A percentile compares a stretch with the other conserved stretches of the same genome.
Conservation (phyloP, 2,888 invertebrate genomes). For the Sclerodermus sp. region DNA sequence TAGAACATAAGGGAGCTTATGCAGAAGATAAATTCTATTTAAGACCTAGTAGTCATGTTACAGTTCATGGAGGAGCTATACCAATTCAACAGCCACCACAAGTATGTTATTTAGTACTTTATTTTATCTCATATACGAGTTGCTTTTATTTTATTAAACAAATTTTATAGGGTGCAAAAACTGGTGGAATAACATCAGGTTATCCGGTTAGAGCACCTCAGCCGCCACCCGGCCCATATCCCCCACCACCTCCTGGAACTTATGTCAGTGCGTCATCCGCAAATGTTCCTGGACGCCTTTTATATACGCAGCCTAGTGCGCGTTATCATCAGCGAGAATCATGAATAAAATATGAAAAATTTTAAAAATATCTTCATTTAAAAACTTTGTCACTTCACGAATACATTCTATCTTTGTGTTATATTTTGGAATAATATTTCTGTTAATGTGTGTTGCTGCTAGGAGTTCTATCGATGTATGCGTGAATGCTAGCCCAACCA, state of each 20-base stretch:
- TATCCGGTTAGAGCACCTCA: conserved; percentile 71
- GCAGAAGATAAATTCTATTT: conserved; percentile 57
- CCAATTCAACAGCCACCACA: conserved; percentile 63
- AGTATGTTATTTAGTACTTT: conserved; percentile 33
- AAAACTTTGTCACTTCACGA: too few relatives aligned
- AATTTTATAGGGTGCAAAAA: conserved; percentile 66
- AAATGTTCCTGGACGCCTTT: conserved; percentile 46
- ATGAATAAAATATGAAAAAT: conserved; percentile 17
- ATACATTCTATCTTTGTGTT: too few relatives aligned
- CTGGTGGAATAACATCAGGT: conserved; percentile 81
- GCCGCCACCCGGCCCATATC: conserved; percentile 44
- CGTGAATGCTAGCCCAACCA: too few relatives aligned
- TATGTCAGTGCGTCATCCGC: conserved; percentile 47
- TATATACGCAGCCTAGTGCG: conserved; percentile 49
- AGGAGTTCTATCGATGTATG: too few relatives aligned
- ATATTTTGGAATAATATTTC: too few relatives aligned
- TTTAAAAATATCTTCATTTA: too few relatives aligned
- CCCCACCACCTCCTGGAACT: conserved; percentile 45
- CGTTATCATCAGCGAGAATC: conserved; percentile 51
- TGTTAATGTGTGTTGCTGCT: too few relatives aligned
- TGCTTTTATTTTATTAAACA: conserved; percentile 4
- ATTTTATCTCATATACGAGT: not conserved
- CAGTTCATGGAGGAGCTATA: conserved; percentile 62
- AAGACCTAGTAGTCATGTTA: conserved; percentile 62
- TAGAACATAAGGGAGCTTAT: conserved; percentile 54